Conservation (phyloP, 2,797 vertebrate species). For the Melanogrammus aeglefinus region DNA sequence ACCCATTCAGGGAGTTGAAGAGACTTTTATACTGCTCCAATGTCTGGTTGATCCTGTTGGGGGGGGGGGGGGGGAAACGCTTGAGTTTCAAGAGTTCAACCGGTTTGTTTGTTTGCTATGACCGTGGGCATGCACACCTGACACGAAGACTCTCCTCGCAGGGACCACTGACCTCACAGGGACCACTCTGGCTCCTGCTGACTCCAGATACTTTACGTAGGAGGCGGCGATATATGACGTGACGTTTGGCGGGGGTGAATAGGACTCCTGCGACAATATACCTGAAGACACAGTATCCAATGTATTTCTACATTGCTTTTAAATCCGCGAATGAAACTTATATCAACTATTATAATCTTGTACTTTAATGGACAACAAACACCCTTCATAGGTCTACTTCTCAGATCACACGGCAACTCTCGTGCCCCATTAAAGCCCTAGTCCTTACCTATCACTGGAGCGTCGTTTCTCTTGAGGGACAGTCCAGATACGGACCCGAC, state of each 20-base stretch:
- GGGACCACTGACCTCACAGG: constrained; percentile 78
- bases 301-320: neutral
- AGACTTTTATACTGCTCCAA: constrained; percentile 75
- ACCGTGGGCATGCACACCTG: constrained; percentile 65
- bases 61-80: neutral
- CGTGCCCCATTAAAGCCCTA: too few species aligned
- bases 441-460: constrained; percentile 68
- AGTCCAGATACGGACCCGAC: constrained; percentile 9
- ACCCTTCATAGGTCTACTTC: neutral
- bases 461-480: constrained; percentile 43
- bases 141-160: constrained; percentile 81
- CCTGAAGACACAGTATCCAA: constrained; percentile 66
- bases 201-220: constrained; percentile 90
- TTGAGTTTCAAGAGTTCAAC: neutral
- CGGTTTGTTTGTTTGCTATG: neutral
- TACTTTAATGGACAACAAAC: neutral
- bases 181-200: constrained; percentile 86
- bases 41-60: constrained; percentile 76
- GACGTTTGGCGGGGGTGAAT: constrained; percentile 33
- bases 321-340: neutral
- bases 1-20: constrained; percentile 92
- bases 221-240: constrained; percentile 86
- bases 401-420: too few species aligned
- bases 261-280: constrained; percentile 79
- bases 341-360: neutral